Percentiles rank a stretch among this genome's conserved stretches.
Evolutionary conservation across 92 coral and sea anemone species (phyloP).

Genomic region (Plumapathes pennacea): DNA sequence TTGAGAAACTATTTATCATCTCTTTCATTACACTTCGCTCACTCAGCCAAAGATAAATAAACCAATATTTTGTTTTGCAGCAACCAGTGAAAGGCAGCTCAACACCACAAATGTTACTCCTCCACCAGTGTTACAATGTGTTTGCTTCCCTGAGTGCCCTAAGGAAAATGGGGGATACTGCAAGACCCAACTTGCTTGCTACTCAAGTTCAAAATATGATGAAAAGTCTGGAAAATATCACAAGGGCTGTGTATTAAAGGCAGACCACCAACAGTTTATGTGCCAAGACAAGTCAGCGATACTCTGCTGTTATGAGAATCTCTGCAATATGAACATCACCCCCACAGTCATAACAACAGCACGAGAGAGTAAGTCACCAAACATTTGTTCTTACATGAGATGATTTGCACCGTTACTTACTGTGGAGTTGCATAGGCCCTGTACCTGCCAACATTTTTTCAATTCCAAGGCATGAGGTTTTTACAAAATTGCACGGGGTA

Average conservation of each 20-base stretch:
- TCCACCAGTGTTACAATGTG: conserved; percentile 17
- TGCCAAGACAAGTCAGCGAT: conserved; percentile 14
- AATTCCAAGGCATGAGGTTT: too few species aligned
- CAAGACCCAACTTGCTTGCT: conserved; percentile 38
- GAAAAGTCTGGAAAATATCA: conserved; percentile 6
- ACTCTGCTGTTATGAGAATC: conserved; percentile 28
- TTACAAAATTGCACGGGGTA: too few species aligned
- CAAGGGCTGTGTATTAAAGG: conserved; percentile 42
- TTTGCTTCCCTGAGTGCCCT: conserved; percentile 15
- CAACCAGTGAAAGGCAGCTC: neutral
- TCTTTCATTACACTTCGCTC: too few species aligned
- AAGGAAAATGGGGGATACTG: conserved; percentile 10
- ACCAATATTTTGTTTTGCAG: too few species aligned
- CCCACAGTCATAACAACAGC: conserved; percentile 2
- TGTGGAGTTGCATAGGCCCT: too few species aligned
- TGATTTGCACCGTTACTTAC: too few species aligned
- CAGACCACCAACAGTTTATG: conserved; percentile 4
- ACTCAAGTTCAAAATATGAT: conserved; percentile 14
- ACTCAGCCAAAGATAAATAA: too few species aligned
- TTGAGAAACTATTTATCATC: too few species aligned
- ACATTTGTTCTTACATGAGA: too few species aligned
- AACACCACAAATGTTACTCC: conserved; percentile 3
- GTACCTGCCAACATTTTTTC: too few species aligned
- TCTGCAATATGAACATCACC: conserved; percentile 36
- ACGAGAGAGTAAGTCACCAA: conserved; percentile 4